Conservation (phyloP, 2,888 invertebrate species). For the Boloria euphrosyne region DNA sequence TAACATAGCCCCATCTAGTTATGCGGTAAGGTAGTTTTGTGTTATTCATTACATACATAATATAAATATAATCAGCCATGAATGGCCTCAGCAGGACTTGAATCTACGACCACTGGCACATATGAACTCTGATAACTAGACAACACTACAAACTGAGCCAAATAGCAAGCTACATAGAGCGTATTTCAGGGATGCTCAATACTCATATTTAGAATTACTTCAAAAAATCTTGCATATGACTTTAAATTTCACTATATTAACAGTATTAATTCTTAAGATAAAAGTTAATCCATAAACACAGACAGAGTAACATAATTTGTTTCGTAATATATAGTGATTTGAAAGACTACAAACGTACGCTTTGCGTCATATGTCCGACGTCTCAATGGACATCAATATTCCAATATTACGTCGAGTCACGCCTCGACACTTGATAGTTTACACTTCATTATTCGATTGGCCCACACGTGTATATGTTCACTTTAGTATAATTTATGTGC, state of each 20-base stretch:
- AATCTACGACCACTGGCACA: too few species aligned
- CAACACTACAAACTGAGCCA: too few species aligned
- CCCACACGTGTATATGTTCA: slow-evolving; percentile 12
- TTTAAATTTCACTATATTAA: neutral
- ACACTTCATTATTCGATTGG: slow-evolving; percentile 23
- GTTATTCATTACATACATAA: too few species aligned
- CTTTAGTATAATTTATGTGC: neutral
- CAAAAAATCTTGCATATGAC: too few species aligned
- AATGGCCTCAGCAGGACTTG: too few species aligned
- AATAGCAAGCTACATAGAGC: too few species aligned
- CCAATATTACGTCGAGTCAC: slow-evolving; percentile 26
- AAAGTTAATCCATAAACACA: neutral
- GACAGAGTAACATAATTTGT: neutral
- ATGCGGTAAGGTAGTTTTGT: too few species aligned
- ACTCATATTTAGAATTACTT: too few species aligned
- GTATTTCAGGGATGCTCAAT: too few species aligned
- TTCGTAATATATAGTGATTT: neutral
- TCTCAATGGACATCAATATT: slow-evolving; percentile 25
- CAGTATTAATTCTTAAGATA: neutral
- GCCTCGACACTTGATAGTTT: slow-evolving; percentile 22
- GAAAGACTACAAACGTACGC: neutral
- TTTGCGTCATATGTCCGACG: slow-evolving; percentile 18
- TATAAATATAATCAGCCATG: too few species aligned
- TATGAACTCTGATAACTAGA: too few species aligned
- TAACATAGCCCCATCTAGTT: too few species aligned